These are phyloP conservation scores for Manacus vitellinus DNA, from an alignment of 2,113 vertebrate genomes.

Conservation along the genomic window DNA sequence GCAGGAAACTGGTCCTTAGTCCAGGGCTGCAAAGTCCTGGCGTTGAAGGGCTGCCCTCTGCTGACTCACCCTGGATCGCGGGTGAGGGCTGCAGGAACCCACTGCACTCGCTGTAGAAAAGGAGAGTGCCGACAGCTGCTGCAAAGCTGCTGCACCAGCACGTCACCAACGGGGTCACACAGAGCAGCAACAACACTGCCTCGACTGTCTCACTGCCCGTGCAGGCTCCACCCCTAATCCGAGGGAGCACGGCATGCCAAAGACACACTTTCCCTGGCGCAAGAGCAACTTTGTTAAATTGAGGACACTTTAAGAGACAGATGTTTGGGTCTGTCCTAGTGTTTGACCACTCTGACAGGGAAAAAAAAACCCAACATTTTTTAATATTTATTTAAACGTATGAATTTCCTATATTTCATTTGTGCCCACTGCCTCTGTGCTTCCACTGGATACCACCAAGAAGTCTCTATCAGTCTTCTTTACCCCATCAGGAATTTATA, in stretches of 20 bases:
- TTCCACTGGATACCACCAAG: neutral
- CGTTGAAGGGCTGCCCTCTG: neutral
- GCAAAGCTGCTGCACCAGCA: neutral
- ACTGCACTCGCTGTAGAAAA: neutral
- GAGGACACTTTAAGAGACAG: neutral
- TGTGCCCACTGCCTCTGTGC: neutral
- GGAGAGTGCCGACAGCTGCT: neutral
- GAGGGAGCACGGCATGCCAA: neutral
- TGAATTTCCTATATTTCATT: neutral
- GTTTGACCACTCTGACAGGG: neutral
- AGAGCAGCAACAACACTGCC: neutral
- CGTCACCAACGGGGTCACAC: fast-evolving
- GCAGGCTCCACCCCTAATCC: neutral
- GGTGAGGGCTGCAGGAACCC: neutral
- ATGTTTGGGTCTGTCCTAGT: neutral
- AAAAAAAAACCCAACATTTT: neutral
- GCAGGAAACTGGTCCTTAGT: neutral
- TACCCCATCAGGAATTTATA: neutral
- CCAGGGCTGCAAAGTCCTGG: neutral
- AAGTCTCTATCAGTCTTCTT: neutral
- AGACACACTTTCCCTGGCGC: neutral
- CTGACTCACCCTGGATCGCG: neutral
- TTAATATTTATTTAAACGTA: neutral
- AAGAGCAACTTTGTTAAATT: neutral
- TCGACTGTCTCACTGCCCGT: neutral